Evolutionary conservation across 1,140 invertebrate genomes (phyloP), one percentile per base, ranked within the genome.

Genomic region (Trichonephila clavipes): DNA sequence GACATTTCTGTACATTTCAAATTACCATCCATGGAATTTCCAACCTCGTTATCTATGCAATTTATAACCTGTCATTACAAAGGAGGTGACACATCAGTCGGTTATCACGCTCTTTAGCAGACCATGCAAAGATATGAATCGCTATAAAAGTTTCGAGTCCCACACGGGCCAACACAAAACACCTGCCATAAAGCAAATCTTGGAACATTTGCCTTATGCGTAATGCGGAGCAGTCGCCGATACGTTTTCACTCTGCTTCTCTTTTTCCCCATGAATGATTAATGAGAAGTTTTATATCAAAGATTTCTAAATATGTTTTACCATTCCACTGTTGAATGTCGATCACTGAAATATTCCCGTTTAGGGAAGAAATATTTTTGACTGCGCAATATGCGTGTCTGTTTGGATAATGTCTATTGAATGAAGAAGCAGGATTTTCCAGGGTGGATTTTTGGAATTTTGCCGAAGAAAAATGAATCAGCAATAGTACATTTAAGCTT

Each of bases 31-130:
- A 77, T 18, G 4, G 72, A 40, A 77, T 77, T 77, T 7, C 72
- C 51, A 7, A 51, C 10, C 51, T 51, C 10, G 2, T 51, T 51
- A 51, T 51, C 51, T 51, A 51, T 51, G 10, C 51, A 12, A 7
- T 51, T 77, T 28, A 77, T 28, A 77, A 77, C 72, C 28, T 40
- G 72, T 40, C 72, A 77, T 77, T 77, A 34, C 18, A 8, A 40
- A 77, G 34, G 14, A 77, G 28, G 16, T 77, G 72, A 77, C 72
- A 77, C 72, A 77, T 77, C 72, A 77, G 16, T 77, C 28, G 72
- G 28, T 77, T 77, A 77, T 77, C 72, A 77, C 72, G 28, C n/a
- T 77, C 34, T 40, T 77, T 18, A 34, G 72, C 28, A 77, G 72
- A 77, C 72, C 28, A 16, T 34, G 72, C 72, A 77, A 77, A 77